phyloP scores from a whole-genome alignment of 2,113 vertebrate species.

The Polypterus senegalus region DNA sequence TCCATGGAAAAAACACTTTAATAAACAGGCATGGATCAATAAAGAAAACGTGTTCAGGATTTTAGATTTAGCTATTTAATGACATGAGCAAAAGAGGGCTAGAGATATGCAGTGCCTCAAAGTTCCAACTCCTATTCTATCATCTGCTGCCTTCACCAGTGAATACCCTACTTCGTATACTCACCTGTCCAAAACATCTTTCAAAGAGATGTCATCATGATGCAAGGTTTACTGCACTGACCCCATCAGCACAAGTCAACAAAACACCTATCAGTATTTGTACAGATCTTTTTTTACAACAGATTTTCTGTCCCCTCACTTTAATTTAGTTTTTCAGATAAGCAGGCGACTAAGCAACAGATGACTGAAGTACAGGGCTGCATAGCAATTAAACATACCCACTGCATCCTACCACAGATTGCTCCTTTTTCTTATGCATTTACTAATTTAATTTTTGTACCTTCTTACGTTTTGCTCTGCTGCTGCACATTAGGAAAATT shows the following conservation, averaged over 20 bases:
- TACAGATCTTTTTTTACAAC: conserved; percentile 43
- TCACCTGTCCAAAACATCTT: not conserved
- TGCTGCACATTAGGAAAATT: too few species aligned
- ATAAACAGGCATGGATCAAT: too few species aligned
- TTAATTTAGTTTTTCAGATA: conserved; percentile 62
- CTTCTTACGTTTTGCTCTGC: too few species aligned
- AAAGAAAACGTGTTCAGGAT: too few species aligned
- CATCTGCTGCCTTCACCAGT: too few species aligned
- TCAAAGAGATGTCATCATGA: not conserved
- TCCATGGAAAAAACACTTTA: too few species aligned
- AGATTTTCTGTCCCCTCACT: conserved; percentile 31
- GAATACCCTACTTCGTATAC: not conserved
- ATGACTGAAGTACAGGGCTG: conserved; percentile 49
- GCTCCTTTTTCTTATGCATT: conserved; percentile 34
- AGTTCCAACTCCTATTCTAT: too few species aligned
- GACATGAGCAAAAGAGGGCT: too few species aligned
- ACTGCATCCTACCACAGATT: conserved; percentile 36
- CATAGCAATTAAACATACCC: conserved; percentile 82
- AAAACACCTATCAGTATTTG: conserved; percentile 44
- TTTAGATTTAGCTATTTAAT: too few species aligned
- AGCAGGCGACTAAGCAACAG: conserved; percentile 68
- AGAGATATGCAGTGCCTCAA: too few species aligned
- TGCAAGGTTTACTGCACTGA: conserved; percentile 7
- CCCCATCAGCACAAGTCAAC: conserved; percentile 40
- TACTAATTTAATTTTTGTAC: too few species aligned